Percentiles rank a stretch among this genome's conserved stretches.
phyloP scores from a whole-genome alignment of 2,888 invertebrate genomes.

The Cantharis rustica region DNA sequence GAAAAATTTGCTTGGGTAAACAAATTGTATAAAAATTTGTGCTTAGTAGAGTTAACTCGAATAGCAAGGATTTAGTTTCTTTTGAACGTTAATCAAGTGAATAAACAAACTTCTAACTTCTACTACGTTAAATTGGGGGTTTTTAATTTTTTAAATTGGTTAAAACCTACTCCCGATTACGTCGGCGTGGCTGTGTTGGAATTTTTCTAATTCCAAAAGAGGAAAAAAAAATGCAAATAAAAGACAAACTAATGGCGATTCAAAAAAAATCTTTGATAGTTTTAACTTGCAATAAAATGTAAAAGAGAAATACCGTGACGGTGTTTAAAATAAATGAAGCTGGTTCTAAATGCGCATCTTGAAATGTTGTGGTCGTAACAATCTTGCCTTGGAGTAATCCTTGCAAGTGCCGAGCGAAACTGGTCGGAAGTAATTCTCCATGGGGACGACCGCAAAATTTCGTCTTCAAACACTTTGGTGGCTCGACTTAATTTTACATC shows the following conservation, averaged over 20 bases:
- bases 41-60: neutral
- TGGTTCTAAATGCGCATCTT: constrained; percentile 28
- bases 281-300: neutral
- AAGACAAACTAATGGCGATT: neutral
- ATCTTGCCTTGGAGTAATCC: constrained; percentile 36
- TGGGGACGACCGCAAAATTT: constrained; percentile 34
- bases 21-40: neutral
- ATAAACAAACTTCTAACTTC: neutral
- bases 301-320: neutral
- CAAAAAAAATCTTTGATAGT: neutral
- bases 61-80: neutral
- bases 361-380: constrained; percentile 34
- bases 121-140: neutral
- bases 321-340: constrained; percentile 4
- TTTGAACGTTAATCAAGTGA: neutral
- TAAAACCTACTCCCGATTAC: neutral
- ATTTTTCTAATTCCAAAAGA: neutral
- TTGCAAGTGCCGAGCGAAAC: constrained; percentile 37
- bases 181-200: neutral
- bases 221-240: neutral
- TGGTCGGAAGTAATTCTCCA: constrained; percentile 40
- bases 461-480: constrained; percentile 22
- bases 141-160: neutral
- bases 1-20: neutral
- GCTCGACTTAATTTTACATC: neutral